A percentile compares a stretch with the other conserved stretches of the same genome.
phyloP scores from a whole-genome alignment of 2,797 vertebrate genomes.

The Aselliscus stoliczkanus region DNA sequence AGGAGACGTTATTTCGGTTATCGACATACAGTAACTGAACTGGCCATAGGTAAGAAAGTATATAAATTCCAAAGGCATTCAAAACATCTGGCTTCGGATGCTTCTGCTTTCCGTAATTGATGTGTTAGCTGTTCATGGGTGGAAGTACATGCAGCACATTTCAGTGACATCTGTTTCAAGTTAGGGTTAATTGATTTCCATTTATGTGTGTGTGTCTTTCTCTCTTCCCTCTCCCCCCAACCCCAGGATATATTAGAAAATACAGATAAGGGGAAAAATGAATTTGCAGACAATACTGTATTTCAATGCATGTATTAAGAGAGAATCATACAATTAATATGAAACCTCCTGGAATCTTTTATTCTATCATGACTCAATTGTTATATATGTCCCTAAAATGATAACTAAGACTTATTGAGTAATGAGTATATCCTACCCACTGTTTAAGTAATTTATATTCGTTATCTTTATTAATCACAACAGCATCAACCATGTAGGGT shows the following conservation, averaged over 20 bases:
- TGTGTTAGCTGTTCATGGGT: neutral
- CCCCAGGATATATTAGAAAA: neutral
- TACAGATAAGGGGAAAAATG: neutral
- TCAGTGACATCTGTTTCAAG: slow-evolving; percentile 60
- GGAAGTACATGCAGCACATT: neutral
- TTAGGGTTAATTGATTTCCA: slow-evolving; percentile 54
- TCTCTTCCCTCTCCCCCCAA: too few species aligned
- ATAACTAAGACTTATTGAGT: neutral
- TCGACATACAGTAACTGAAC: slow-evolving; percentile 10
- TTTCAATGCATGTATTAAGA: neutral
- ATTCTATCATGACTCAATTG: neutral
- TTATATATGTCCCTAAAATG: neutral
- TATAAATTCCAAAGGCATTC: slow-evolving; percentile 51
- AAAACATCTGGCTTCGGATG: slow-evolving; percentile 43
- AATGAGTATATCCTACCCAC: neutral
- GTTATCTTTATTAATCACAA: neutral
- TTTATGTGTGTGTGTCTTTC: neutral
- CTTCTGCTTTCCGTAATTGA: slow-evolving; percentile 27
- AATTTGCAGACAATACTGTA: neutral
- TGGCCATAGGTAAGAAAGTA: neutral
- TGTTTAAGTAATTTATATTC: neutral
- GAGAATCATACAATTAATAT: neutral
- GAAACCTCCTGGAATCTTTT: neutral
- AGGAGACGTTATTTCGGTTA: slow-evolving; percentile 33
- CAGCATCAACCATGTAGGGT: neutral